phyloP scores from a whole-genome alignment of 2,797 vertebrate species.

The Characodon lateralis region DNA sequence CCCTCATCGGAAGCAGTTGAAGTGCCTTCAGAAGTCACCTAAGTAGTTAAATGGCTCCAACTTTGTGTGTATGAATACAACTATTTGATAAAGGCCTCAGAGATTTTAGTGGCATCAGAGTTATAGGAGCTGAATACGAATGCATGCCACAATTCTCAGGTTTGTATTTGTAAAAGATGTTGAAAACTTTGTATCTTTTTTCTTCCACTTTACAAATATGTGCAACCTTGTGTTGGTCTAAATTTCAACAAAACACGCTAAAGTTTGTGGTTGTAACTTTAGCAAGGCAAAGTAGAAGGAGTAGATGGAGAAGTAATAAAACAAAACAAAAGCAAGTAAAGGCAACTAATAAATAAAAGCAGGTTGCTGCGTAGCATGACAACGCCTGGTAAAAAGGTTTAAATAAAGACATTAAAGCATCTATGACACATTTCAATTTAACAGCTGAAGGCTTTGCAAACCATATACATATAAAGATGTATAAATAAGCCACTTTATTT shows the following conservation, averaged over 20 bases:
- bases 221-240: not conserved
- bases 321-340: not conserved
- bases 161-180: not conserved
- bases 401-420: not conserved
- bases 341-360: constrained; percentile 12
- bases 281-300: not conserved
- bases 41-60: not conserved
- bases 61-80: not conserved
- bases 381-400: not conserved
- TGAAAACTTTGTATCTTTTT: not conserved
- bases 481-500: not conserved
- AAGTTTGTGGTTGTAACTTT: not conserved
- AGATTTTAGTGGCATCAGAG: not conserved
- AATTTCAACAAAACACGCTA: not conserved
- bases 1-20: too few species aligned
- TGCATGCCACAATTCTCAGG: not conserved
- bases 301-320: not conserved
- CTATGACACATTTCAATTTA: not conserved
- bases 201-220: not conserved
- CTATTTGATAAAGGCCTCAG: not conserved
- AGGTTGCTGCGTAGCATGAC: constrained; percentile 54
- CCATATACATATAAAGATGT: too few species aligned
- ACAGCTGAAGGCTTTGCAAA: not conserved
- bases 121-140: not conserved
- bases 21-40: not conserved